Percentiles rank a stretch among this genome's conserved stretches.
phyloP scores from a whole-genome alignment of 2,888 invertebrate genomes.

The Agonopterix heracliana region DNA sequence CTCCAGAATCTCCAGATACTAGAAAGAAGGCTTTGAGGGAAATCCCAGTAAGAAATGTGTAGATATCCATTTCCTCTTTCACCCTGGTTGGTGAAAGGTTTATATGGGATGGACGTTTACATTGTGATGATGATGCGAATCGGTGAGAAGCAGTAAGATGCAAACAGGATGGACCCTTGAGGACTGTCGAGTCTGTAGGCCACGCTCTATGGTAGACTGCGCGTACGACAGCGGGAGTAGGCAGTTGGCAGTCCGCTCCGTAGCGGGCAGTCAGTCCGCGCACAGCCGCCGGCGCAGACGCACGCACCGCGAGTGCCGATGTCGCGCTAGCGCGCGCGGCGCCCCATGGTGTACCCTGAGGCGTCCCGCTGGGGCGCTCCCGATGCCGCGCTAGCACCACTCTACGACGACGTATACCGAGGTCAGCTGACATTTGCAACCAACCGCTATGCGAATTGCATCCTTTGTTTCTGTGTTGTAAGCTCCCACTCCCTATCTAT shows the following conservation, averaged over 20 bases:
- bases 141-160: too few species aligned
- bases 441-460: conserved; percentile 25
- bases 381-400: conserved; percentile 78
- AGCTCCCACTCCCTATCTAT: conserved; percentile 6
- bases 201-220: conserved; percentile 9
- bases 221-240: conserved; percentile 18
- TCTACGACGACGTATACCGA: conserved; percentile 80
- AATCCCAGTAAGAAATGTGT: too few species aligned
- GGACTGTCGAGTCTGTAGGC: not conserved
- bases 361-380: conserved; percentile 77
- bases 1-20: too few species aligned
- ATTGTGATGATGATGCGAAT: too few species aligned
- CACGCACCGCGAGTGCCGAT: conserved; percentile 35
- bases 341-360: conserved; percentile 79
- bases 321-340: conserved; percentile 56
- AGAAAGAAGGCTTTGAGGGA: too few species aligned
- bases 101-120: too few species aligned
- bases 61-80: too few species aligned
- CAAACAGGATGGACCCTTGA: too few species aligned
- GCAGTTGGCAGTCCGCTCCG: conserved; percentile 13
- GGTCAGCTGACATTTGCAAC: conserved; percentile 70
- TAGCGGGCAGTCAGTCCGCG: conserved; percentile 44
- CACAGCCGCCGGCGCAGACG: conserved; percentile 63
- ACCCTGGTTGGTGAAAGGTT: too few species aligned
- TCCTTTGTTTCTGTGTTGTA: conserved; percentile 8